Evolutionary conservation across 2,888 invertebrate genomes (phyloP), one percentile per base, ranked within the genome.

Genomic region (Thymelicus lineola): DNA sequence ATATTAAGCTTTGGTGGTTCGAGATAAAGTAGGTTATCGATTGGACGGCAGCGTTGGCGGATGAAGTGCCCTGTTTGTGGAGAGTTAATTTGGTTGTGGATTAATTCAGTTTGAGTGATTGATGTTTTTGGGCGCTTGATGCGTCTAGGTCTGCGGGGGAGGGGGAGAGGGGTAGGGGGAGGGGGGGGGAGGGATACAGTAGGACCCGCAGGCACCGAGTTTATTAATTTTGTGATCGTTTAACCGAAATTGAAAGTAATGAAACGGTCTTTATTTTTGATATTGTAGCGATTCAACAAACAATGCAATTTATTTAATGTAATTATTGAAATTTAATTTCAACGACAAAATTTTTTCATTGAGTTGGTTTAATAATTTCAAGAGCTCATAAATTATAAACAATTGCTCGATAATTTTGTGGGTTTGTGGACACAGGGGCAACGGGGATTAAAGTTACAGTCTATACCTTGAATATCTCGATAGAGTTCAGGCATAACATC

Each of bases 1-100:
- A 83, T 80, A 80, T 72, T 74, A 59, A 72, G 72, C 80, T 77
- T 78, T 85, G 75, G 62, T 46, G 10, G 15, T 46, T 53, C 20
- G 75, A 58, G 59, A 71, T 76, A 79, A 66, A 74, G 75, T 75
- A 69, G 76, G 74, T 80, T 82, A 79, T 86, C 64, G 76, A 57
- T 66, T 74, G 79, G 28, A 64, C 66, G 28, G 17, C 59, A 46
- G 71, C 59, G 38, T 65, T 65, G 76, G 85, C 85, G 87, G 89
- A 88, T 80, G 83, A 76, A 78, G 75, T 72, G 79, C 80, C 78
- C 80, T 82, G 85, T 87, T 89, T 89, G 87, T 84, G 79, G 82
- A 82, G 85, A 89, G 91, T 90, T 91, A 92, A 92, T 92, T 91
- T 91, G 89, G 92, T 91, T 91, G 88, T 81, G 88, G 90, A 91